Percentiles rank a stretch among this genome's conserved stretches.
Evolutionary conservation across 2,113 vertebrate genomes (phyloP).

Genomic region (Aplodontia rufa): DNA sequence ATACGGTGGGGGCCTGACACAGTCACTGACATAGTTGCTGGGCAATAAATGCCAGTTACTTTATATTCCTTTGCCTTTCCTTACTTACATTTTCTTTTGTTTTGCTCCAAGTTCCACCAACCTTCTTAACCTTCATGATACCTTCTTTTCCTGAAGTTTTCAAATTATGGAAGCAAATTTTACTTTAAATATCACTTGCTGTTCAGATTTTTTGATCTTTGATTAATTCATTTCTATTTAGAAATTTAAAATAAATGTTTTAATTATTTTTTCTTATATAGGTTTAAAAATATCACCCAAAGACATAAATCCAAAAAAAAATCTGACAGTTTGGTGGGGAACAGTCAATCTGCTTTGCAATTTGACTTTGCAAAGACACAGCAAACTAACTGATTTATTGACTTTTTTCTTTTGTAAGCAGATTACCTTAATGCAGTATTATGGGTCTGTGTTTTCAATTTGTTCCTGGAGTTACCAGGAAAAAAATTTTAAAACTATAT

Average conservation of each 20-base stretch:
- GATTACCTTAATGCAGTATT: not conserved
- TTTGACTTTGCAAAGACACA: not conserved
- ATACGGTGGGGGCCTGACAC: rapidly evolving
- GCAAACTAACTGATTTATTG: not conserved
- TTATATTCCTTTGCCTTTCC: not conserved
- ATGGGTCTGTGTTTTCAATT: not conserved
- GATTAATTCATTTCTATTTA: not conserved
- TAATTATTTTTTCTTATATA: not conserved
- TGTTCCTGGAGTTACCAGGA: constrained; percentile 54
- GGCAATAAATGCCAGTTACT: not conserved
- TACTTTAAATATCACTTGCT: not conserved
- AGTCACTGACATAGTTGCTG: not conserved
- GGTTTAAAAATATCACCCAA: not conserved
- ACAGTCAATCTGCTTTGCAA: not conserved
- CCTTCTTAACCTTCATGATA: not conserved
- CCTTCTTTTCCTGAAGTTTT: not conserved
- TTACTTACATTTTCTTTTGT: not conserved
- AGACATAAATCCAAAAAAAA: too few species aligned
- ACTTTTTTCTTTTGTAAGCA: not conserved
- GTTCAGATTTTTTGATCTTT: not conserved
- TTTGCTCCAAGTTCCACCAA: not conserved
- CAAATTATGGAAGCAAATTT: not conserved
- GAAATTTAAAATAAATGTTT: not conserved
- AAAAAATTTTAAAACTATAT: not conserved
- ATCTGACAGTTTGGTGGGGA: not conserved